Evolutionary conservation across 1,140 invertebrate species (phyloP), one percentile per base, ranked within the genome.

Genomic region (Drosophila ficusphila): DNA sequence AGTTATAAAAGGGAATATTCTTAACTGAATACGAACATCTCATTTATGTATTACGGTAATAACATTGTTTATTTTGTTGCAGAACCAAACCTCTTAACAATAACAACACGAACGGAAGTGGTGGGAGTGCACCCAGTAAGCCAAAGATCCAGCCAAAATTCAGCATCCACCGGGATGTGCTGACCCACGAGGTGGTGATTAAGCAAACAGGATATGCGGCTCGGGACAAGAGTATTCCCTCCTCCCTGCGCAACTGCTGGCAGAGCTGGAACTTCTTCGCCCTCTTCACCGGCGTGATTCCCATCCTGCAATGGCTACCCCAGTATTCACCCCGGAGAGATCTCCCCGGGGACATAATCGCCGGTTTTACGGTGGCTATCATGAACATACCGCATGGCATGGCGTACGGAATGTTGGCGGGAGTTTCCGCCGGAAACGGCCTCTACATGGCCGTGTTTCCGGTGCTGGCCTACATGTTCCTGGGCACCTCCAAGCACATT

Each of bases 371-470:
- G 1, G 96, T 97, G 4, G 96, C 96, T n/a, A 95, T 98, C 61
- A 97, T 98, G 95, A 97, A 98, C 82, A 97, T 98, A 90, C 97
- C 97, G 0, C 97, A 98, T 93, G 97, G 96, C 94, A 92, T 91
- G 90, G 90, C 97, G 0, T 99, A 99, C 92, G 97, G 97, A 5
- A 92, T 99, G 48, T 91, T 99, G 39, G 97, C 96, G 0, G 96
- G 96, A 62, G 95, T 98, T 1, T 95, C 96, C 0, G 96, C 98
- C 0, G 95, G 98, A 25, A 94, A 96, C 53, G 98, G 98, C 4
- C 94, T 99, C 2, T 99, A 99, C 91, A 98, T 98, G 94, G 97
- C 97, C 0, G 97, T 99, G 79, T 98, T 99, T 92, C 97, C 98
- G 2, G 95, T 97, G 0, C 90, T 99, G 0, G 93, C 98, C 4